Conservation (phyloP, 2,113 vertebrate genomes). For the Silurus asotus region DNA sequence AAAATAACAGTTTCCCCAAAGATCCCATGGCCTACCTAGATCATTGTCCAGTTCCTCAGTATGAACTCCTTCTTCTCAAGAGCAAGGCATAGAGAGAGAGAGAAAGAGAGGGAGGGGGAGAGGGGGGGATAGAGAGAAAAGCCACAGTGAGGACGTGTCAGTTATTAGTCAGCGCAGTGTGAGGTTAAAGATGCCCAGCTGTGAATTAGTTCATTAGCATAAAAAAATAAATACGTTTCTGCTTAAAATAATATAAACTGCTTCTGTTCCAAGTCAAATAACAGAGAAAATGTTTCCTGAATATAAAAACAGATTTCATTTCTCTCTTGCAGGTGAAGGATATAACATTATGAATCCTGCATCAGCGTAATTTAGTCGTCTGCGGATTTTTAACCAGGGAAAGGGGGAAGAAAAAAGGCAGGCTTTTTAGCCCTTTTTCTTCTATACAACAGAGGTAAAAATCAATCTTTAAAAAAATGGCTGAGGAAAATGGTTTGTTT, state of each 20-base stretch:
- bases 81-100: conserved; percentile 77
- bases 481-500: background rate
- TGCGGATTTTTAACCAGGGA: background rate
- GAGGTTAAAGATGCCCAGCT: conserved; percentile 11
- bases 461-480: background rate
- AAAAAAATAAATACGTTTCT: no score
- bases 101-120: no score
- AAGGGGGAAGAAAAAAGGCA: background rate
- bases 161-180: conserved; percentile 44
- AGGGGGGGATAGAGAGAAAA: conserved; percentile 76
- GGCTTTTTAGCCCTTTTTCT: background rate
- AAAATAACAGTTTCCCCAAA: conserved; percentile 16
- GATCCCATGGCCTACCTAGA: conserved; percentile 82
- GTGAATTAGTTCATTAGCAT: background rate
- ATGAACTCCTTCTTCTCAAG: conserved; percentile 97
- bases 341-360: background rate
- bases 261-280: background rate
- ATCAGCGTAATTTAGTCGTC: background rate
- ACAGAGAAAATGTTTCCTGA: background rate
- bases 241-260: background rate
- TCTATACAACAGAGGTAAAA: background rate
- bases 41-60: conserved; percentile 99
- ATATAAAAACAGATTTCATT: background rate
- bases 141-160: conserved; percentile 68
- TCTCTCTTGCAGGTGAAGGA: background rate